A percentile compares a stretch with the other conserved stretches of the same genome.
Evolutionary conservation across 1,140 invertebrate species (phyloP).

Genomic region (Helicoverpa armigera): DNA sequence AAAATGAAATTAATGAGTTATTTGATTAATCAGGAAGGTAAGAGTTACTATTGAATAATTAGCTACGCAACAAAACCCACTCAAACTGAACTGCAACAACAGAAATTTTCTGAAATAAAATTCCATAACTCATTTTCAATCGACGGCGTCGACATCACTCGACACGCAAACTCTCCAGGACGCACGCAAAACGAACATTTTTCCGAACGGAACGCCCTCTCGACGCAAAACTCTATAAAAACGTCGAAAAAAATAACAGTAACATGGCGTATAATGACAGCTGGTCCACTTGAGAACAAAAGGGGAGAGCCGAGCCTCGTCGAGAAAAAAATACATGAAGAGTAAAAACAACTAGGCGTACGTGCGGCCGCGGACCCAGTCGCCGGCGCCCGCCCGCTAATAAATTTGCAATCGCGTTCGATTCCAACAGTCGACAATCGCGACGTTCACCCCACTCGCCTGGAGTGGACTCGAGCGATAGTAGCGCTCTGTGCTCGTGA

Average conservation of each 20-base stretch:
- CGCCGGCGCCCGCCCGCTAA: constrained; percentile 69
- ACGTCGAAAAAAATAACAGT: constrained; percentile 87
- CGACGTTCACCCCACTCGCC: constrained; percentile 59
- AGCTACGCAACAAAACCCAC: constrained; percentile 63
- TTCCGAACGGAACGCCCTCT: constrained; percentile 84
- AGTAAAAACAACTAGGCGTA: constrained; percentile 85
- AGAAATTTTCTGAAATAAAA: constrained; percentile 73
- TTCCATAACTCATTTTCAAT: constrained; percentile 81
- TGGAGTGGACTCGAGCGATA: constrained; percentile 66
- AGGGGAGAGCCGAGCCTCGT: constrained; percentile 84
- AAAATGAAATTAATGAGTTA: background rate
- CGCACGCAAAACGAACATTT: constrained; percentile 86
- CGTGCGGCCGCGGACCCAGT: constrained; percentile 69
- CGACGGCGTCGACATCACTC: constrained; percentile 74
- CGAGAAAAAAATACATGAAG: constrained; percentile 85
- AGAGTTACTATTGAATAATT: constrained; percentile 49
- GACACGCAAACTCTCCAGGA: constrained; percentile 82
- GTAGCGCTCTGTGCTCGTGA: constrained; percentile 37
- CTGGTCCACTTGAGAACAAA: constrained; percentile 87
- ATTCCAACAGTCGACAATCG: constrained; percentile 66
- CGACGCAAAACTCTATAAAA: constrained; percentile 86
- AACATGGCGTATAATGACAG: constrained; percentile 87
- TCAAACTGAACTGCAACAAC: constrained; percentile 63
- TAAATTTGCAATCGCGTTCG: constrained; percentile 84
- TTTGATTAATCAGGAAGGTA: constrained; percentile 8